Evolutionary conservation across 2,888 invertebrate species (phyloP).

Genomic region (Heliconius cydno): DNA sequence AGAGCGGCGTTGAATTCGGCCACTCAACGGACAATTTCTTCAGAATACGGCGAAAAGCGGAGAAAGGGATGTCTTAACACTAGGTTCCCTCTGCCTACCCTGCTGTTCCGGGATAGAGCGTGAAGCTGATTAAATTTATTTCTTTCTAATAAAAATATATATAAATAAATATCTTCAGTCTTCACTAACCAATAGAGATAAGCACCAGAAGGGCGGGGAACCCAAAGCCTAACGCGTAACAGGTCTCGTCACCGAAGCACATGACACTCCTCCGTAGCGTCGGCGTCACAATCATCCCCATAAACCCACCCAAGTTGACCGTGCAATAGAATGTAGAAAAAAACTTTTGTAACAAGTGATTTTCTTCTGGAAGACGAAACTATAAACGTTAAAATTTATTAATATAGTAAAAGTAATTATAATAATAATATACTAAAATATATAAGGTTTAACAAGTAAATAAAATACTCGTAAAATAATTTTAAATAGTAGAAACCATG

Average conservation of each 20-base stretch:
- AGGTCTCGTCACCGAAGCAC: slow-evolving; percentile 87
- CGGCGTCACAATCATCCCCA: slow-evolving; percentile 88
- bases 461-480: too few species aligned
- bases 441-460: too few species aligned
- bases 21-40: too few species aligned
- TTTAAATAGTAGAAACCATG: too few species aligned
- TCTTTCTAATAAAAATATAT: background rate
- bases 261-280: slow-evolving; percentile 85
- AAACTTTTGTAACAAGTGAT: slow-evolving; percentile 86
- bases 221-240: slow-evolving; percentile 90
- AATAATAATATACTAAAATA: too few species aligned
- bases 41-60: too few species aligned
- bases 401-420: background rate
- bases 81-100: too few species aligned
- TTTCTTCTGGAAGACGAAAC: slow-evolving; percentile 87
- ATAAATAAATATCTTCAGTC: background rate
- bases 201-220: slow-evolving; percentile 89
- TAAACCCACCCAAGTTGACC: slow-evolving; percentile 88
- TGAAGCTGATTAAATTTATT: too few species aligned
- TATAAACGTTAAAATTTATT: slow-evolving; percentile 45
- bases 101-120: too few species aligned
- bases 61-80: too few species aligned
- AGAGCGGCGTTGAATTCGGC: too few species aligned
- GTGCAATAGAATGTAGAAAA: slow-evolving; percentile 93
- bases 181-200: slow-evolving; percentile 83